Base-by-base conservation (phyloP, 2,797 vertebrate species). In the Periophthalmus magnuspinnatus region DNA sequence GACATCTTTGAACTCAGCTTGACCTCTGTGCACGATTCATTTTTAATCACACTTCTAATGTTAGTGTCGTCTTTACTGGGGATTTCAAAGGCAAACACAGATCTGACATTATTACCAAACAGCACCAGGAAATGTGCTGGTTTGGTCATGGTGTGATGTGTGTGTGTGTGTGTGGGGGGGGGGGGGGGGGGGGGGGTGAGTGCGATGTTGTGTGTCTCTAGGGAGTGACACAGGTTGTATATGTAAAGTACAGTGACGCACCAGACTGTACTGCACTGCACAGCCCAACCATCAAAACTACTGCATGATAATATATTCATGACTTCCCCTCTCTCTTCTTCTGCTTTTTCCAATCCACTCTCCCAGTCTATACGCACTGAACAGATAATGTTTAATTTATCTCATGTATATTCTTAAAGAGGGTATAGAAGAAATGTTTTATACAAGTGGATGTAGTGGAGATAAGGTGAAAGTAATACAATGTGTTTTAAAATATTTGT, bases 1-100 rank as follows among this genome's bases (percentile, higher is more conserved):
- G 22, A 77, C 79, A 69, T 64, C 36, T 71, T 38, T 90, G 74
- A 86, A 84, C 83, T 85, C 65, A 24, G 14, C n/a, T 34, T 80
- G 79, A 82, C 82, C 79, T 45, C 45, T 65, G 16, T 24, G 59
- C 48, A 54, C 64, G 36, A 75, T 83, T 24, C 28, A 84, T 84
- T 81, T 83, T 86, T 85, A 77, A 88, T 80, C 60, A 41, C n/a
- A 70, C 32, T 38, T 62, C 36, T n/a, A 65, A 50, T 24, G 17
- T 24, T 3, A 67, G 8, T 41, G 17, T 62, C 57, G 41, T 63
- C 52, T 52, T 54, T 59, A 41, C 21, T 24, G 22, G 16, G 45
- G 16, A 65, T 36, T 28, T 65, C 45, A 50, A 48, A 64, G 38
- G 14, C 62, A 48, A 64, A 48, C 41, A 64, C 41, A 64, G 38